Percentiles rank a stretch among this genome's conserved stretches.
Evolutionary conservation across 2,888 invertebrate genomes (phyloP).

Genomic region (Nesidiocoris tenuis): DNA sequence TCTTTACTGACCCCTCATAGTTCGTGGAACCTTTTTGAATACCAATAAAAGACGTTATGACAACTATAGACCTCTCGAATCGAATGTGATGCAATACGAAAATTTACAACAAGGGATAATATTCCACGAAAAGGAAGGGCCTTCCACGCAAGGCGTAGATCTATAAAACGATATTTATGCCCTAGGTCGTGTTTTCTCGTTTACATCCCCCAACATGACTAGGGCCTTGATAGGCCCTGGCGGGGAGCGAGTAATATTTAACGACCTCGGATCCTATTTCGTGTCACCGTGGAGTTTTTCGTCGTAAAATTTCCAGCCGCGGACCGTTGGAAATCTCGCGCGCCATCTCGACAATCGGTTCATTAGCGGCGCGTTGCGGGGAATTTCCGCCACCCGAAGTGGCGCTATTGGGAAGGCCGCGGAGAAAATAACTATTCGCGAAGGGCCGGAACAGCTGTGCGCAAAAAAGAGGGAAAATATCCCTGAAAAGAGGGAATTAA

Average conservation of each 20-base stretch:
- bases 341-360: conserved; percentile 12
- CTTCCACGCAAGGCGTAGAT: conserved; percentile 23
- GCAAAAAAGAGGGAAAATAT: too few relatives aligned
- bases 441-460: too few relatives aligned
- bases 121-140: conserved; percentile 32
- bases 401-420: not conserved
- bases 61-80: not conserved
- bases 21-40: not conserved
- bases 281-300: conserved; percentile 23
- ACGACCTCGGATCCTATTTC: conserved; percentile 17
- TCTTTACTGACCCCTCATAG: too few relatives aligned
- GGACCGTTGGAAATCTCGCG: not conserved
- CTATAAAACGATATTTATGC: conserved; percentile 37
- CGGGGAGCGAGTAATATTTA: conserved; percentile 11
- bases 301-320: conserved; percentile 6
- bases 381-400: not conserved
- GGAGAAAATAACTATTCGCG: too few relatives aligned
- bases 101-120: conserved; percentile 28
- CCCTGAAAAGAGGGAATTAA: too few relatives aligned
- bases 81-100: conserved; percentile 14
- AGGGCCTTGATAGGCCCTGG: not conserved
- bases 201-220: conserved; percentile 21
- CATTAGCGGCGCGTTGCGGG: conserved; percentile 1
- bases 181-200: conserved; percentile 24
- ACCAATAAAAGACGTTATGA: not conserved